Percentiles rank a stretch among this genome's conserved stretches.
phyloP scores from a whole-genome alignment of 1,140 invertebrate species.

The Philaenus spumarius region DNA sequence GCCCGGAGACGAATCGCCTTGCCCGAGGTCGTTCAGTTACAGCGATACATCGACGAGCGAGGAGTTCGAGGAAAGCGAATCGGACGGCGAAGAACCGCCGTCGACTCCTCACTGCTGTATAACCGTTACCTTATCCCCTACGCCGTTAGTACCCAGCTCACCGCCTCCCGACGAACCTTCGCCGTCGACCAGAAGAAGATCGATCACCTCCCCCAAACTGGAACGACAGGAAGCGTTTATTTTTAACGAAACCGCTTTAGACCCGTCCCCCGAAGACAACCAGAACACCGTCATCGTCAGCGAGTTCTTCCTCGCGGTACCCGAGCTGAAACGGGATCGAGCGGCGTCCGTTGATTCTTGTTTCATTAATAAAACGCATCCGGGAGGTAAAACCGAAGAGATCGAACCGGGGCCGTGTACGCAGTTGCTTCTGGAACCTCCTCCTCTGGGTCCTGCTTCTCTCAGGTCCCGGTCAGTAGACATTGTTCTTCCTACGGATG shows the following conservation, averaged over 20 bases:
- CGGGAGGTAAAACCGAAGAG: conserved; percentile 57
- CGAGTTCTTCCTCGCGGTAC: conserved; percentile 75
- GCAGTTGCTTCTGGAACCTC: conserved; percentile 41
- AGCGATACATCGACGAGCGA: conserved; percentile 41
- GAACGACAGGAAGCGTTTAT: conserved; percentile 75
- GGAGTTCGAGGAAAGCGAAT: conserved; percentile 38
- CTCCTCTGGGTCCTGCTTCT: conserved; percentile 32
- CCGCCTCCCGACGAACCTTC: conserved; percentile 39
- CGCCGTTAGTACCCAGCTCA: conserved; percentile 54
- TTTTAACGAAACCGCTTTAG: conserved; percentile 44
- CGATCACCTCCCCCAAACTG: conserved; percentile 47
- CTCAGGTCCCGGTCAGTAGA: conserved; percentile 83
- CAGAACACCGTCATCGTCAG: conserved; percentile 45
- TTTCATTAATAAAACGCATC: conserved; percentile 63
- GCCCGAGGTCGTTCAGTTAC: conserved; percentile 19
- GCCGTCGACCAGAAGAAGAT: conserved; percentile 45
- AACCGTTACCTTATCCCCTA: conserved; percentile 59
- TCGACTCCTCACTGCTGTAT: conserved; percentile 42
- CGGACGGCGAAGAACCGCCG: conserved; percentile 22
- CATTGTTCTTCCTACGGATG: conserved; percentile 80
- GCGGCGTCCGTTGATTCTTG: conserved; percentile 80
- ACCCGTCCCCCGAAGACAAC: conserved; percentile 30
- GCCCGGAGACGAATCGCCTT: conserved; percentile 6
- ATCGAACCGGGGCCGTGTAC: conserved; percentile 46
- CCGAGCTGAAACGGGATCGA: conserved; percentile 69